Percentiles rank a stretch among this genome's conserved stretches.
These are phyloP conservation scores for Synanthedon andrenaeformis DNA, from an alignment of 2,888 invertebrate species.

Conservation along the genomic window DNA sequence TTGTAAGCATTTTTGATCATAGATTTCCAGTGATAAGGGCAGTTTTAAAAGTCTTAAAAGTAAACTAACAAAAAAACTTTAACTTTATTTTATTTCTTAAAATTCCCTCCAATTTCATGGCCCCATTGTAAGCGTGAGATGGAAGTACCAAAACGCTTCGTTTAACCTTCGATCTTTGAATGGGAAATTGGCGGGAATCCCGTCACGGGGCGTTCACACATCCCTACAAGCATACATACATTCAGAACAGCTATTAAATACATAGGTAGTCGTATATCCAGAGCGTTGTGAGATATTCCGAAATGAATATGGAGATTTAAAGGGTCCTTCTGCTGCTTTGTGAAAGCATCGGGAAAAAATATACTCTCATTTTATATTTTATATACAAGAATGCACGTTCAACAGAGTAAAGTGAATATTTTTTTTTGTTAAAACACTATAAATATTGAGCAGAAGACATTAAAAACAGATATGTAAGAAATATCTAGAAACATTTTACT, in stretches of 20 bases:
- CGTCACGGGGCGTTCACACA: conserved; percentile 10
- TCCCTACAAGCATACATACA: background rate
- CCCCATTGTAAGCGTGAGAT: conserved; percentile 20
- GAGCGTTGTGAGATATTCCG: background rate
- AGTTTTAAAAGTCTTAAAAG: too few species aligned
- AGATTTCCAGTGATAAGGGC: too few species aligned
- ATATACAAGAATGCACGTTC: background rate
- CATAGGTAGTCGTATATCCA: too few species aligned
- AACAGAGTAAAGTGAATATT: too few species aligned
- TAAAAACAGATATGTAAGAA: too few species aligned
- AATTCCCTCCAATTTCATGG: conserved; percentile 15
- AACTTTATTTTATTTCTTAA: too few species aligned
- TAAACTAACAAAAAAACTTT: too few species aligned
- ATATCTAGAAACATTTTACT: too few species aligned
- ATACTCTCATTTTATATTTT: background rate
- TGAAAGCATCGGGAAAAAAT: background rate
- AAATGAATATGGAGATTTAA: background rate
- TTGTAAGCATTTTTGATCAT: too few species aligned
- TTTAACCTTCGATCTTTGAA: conserved; percentile 60
- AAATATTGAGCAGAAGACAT: too few species aligned
- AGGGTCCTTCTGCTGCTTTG: background rate
- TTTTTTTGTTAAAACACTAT: too few species aligned
- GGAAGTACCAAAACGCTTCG: conserved; percentile 48
- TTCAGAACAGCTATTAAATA: background rate
- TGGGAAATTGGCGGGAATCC: conserved; percentile 34